phyloP scores from a whole-genome alignment of 2,888 invertebrate genomes.

The Pimpla rufipes region DNA sequence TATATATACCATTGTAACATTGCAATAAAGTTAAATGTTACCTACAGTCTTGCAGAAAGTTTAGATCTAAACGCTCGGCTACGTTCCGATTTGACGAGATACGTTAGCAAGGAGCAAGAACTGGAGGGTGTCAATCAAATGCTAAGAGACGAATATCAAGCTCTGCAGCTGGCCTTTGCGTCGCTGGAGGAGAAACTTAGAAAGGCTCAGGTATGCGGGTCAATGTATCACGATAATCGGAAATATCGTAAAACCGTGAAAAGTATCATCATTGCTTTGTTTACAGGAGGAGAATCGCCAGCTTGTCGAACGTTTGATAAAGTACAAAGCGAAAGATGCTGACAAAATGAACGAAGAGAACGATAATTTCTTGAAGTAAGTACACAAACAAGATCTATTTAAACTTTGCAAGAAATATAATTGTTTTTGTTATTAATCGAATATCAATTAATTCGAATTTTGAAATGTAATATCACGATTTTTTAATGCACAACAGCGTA shows the following conservation, averaged over 20 bases:
- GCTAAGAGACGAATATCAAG: conserved; percentile 97
- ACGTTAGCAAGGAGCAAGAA: conserved; percentile 90
- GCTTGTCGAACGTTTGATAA: conserved; percentile 94
- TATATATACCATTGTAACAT: not conserved
- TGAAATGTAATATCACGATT: not conserved
- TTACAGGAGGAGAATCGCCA: conserved; percentile 95
- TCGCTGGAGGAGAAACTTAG: conserved; percentile 95
- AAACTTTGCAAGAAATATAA: not conserved
- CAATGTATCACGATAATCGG: conserved; percentile 35
- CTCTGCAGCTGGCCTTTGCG: conserved; percentile 95
- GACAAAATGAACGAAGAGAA: conserved; percentile 99
- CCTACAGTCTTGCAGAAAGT: conserved; percentile 89
- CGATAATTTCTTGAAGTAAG: conserved; percentile 96
- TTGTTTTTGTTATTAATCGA: not conserved
- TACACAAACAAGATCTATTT: conserved; percentile 66
- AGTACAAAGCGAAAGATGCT: conserved; percentile 97
- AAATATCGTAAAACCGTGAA: conserved; percentile 24
- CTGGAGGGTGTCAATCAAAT: conserved; percentile 94
- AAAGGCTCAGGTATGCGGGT: conserved; percentile 89
- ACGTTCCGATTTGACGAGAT: conserved; percentile 91
- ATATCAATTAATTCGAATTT: conserved; percentile 7
- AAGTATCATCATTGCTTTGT: conserved; percentile 62
- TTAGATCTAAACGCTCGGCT: conserved; percentile 89
- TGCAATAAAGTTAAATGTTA: conserved; percentile 12
- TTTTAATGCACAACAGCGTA: conserved; percentile 11